Conservation (phyloP, 1,140 invertebrate genomes). For the Sarcophaga bullata region DNA sequence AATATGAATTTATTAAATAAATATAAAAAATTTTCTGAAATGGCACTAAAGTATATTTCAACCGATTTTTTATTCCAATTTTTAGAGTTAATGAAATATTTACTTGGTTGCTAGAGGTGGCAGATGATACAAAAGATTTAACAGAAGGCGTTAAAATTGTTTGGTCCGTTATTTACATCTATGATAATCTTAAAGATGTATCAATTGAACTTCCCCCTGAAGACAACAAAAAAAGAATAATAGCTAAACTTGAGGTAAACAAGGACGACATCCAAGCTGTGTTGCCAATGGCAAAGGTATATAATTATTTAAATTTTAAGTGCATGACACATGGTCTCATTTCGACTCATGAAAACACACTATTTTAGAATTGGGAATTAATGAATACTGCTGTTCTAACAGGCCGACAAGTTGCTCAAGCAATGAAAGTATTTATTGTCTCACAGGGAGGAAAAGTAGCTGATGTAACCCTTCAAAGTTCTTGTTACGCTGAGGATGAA, state of each 20-base stretch:
- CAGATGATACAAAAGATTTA: conserved; percentile 80
- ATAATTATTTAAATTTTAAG: neutral
- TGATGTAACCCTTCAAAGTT: conserved; percentile 94
- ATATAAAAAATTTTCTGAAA: neutral
- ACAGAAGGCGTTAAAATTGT: conserved; percentile 83
- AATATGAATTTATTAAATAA: neutral
- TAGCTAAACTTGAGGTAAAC: conserved; percentile 86
- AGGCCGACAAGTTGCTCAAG: conserved; percentile 90
- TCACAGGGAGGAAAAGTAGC: conserved; percentile 92
- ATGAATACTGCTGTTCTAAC: conserved; percentile 96
- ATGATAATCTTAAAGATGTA: conserved; percentile 70
- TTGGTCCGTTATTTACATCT: conserved; percentile 80
- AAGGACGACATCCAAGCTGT: conserved; percentile 95
- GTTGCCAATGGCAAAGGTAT: conserved; percentile 92
- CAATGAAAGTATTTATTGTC: conserved; percentile 95
- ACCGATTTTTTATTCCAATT: neutral
- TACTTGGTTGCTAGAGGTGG: conserved; percentile 90
- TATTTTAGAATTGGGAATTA: conserved; percentile 88
- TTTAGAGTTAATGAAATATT: conserved; percentile 76
- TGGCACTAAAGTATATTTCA: too few species aligned
- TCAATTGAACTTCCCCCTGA: conserved; percentile 67
- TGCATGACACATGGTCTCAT: too few species aligned
- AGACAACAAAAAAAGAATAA: conserved; percentile 76
- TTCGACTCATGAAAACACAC: neutral
- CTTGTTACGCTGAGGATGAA: conserved; percentile 94